Percentiles rank a stretch among this genome's conserved stretches.
These are phyloP conservation scores for Melipona bicolor DNA, from an alignment of 2,888 invertebrate genomes.

Conservation along the genomic window DNA sequence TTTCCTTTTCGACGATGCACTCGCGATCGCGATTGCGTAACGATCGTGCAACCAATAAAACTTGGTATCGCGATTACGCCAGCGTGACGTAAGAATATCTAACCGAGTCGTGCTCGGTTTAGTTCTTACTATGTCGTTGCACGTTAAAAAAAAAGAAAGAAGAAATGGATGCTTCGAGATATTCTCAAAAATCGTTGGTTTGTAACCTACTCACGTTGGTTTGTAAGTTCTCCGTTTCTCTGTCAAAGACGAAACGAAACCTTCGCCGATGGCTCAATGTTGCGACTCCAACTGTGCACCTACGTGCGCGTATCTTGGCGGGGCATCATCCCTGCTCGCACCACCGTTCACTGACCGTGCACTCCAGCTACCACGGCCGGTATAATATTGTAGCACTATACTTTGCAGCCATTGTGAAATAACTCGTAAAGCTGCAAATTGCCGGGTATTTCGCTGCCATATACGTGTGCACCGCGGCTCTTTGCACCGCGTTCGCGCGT, in stretches of 20 bases:
- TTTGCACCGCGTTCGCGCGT: conserved; percentile 40
- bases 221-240: conserved; percentile 71
- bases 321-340: conserved; percentile 38
- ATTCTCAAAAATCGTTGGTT: too few relatives aligned
- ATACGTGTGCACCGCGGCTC: conserved; percentile 56
- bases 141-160: background rate
- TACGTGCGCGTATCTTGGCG: conserved; percentile 32
- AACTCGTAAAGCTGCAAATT: conserved; percentile 84
- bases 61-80: background rate
- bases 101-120: background rate
- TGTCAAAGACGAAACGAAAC: background rate
- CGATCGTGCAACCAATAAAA: conserved; percentile 11
- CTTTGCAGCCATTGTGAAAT: conserved; percentile 84
- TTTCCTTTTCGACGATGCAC: background rate
- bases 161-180: too few relatives aligned
- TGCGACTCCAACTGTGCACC: conserved; percentile 13
- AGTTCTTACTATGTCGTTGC: too few relatives aligned
- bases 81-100: background rate
- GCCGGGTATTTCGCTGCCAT: conserved; percentile 82
- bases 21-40: background rate
- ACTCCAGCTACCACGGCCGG: conserved; percentile 69
- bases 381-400: conserved; percentile 81
- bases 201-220: conserved; percentile 61
- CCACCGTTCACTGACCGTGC: conserved; percentile 68
- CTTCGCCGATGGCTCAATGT: background rate